Conservation (phyloP, 2,113 vertebrate genomes). For the Lathamus discolor region DNA sequence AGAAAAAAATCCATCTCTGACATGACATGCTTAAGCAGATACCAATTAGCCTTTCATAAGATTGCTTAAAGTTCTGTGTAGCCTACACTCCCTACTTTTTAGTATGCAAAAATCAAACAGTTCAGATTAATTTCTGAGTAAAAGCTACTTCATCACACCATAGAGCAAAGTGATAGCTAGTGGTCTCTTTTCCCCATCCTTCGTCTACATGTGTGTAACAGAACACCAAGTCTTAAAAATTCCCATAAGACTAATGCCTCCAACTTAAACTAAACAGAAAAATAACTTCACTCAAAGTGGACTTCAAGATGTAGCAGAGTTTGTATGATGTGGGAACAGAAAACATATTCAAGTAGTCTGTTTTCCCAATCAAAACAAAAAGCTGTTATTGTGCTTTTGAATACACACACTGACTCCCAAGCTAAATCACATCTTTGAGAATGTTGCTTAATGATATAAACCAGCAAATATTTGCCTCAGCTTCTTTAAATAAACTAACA, state of each 20-base stretch:
- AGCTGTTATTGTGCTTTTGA: not conserved
- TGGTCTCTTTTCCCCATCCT: not conserved
- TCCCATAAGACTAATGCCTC: not conserved
- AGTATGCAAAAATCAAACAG: not conserved
- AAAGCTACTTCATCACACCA: not conserved
- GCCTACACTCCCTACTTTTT: not conserved
- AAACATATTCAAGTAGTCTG: not conserved
- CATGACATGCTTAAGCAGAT: not conserved
- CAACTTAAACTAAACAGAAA: not conserved
- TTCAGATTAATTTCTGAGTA: not conserved
- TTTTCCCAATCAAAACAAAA: not conserved
- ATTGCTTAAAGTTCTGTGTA: not conserved
- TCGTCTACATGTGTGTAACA: not conserved
- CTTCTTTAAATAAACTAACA: not conserved
- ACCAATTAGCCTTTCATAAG: not conserved
- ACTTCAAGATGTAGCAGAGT: not conserved
- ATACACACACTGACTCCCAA: not conserved
- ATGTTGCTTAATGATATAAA: not conserved
- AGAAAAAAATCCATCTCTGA: not conserved
- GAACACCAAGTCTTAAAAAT: not conserved
- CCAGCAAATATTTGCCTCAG: not conserved
- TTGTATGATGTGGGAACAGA: not conserved
- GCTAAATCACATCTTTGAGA: not conserved
- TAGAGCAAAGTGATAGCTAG: not conserved
- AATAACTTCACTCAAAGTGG: not conserved